These are phyloP conservation scores for Penaeus indicus DNA, from an alignment of 1,140 invertebrate genomes.

Conservation along the genomic window DNA sequence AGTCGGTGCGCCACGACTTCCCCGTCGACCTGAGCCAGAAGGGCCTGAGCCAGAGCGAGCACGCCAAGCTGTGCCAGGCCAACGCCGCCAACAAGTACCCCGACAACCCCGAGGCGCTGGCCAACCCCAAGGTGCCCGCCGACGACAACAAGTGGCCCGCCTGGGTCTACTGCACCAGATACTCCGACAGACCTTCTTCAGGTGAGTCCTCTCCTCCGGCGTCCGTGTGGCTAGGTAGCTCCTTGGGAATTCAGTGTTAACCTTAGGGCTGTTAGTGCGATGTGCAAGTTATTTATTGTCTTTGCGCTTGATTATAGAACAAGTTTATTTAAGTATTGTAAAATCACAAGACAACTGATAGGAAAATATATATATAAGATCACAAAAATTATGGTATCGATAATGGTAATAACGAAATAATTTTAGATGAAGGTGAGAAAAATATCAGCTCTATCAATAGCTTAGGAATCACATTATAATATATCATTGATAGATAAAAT, in stretches of 20 bases:
- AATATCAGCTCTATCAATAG: too few relatives aligned
- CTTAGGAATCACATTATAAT: too few relatives aligned
- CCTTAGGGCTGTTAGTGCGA: too few relatives aligned
- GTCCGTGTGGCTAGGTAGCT: too few relatives aligned
- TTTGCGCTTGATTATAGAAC: too few relatives aligned
- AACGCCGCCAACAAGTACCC: conserved; percentile 37
- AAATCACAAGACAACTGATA: not conserved
- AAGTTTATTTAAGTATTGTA: not conserved
- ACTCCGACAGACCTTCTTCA: conserved; percentile 95
- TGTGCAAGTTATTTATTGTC: too few relatives aligned
- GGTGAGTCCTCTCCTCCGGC: conserved; percentile 77
- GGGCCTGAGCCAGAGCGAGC: not conserved
- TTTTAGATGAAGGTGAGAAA: not conserved
- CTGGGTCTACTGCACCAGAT: conserved; percentile 98
- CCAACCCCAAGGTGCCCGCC: conserved; percentile 61
- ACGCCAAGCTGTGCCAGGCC: not conserved
- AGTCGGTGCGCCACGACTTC: conserved; percentile 22
- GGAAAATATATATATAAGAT: conserved; percentile 11
- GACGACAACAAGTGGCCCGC: conserved; percentile 81
- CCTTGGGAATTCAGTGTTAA: too few relatives aligned
- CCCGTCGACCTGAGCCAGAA: conserved; percentile 66
- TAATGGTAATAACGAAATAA: not conserved
- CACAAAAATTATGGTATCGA: not conserved
- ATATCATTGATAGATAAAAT: too few relatives aligned
- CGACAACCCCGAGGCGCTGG: conserved; percentile 62